Evolutionary conservation across 2,113 vertebrate species (phyloP), one percentile per base, ranked within the genome.

Genomic region (Bostrychus sinensis): DNA sequence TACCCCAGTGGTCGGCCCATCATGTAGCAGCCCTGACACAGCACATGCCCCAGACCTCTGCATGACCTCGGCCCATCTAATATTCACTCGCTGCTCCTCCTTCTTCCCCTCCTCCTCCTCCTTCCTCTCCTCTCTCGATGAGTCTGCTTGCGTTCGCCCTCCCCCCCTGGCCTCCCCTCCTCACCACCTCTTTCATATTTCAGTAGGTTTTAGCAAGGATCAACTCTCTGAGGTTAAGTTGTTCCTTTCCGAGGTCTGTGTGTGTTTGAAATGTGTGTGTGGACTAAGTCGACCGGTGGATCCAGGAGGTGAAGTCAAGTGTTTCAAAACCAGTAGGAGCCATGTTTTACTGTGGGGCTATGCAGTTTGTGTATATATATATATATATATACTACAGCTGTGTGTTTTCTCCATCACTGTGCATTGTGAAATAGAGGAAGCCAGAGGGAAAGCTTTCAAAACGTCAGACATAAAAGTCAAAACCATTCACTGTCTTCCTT

Each of bases 221-320:
- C 72, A 81, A 84, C 75, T 81, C 79, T 86, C 72, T 75, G 45
- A 83, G 86, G 83, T 86, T 83, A 83, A 86, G 67, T 75, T 62
- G 53, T 54, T 86, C 62, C 71, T 78, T 81, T 67, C 45, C 69
- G 53, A 65, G 72, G 67, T 77, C 54, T 66, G 37, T 20, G 37
- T 45, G 58, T 55, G 58, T 32, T 28, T 63, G 37, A 58, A 48
- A 59, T 28, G 56, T 26, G 37, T 45, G 69, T 42, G 55, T 38
- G 56, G 13, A 34, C 48, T 69, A 48, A 72, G 59, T 51, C 66
- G 58, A 70, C 57, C 41, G 42, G 46, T 13, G 28, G 56, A 43
- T 78, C 83, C 70, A 66, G 10, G 68, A 78, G 71, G 80, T 71
- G 77, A 61, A 69, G 80, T 74, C 41, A 39, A 79, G 48, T 66